Percentiles rank a stretch among this genome's conserved stretches.
phyloP scores from a whole-genome alignment of 1,140 invertebrate genomes.

The Xylocopa sonorina region DNA sequence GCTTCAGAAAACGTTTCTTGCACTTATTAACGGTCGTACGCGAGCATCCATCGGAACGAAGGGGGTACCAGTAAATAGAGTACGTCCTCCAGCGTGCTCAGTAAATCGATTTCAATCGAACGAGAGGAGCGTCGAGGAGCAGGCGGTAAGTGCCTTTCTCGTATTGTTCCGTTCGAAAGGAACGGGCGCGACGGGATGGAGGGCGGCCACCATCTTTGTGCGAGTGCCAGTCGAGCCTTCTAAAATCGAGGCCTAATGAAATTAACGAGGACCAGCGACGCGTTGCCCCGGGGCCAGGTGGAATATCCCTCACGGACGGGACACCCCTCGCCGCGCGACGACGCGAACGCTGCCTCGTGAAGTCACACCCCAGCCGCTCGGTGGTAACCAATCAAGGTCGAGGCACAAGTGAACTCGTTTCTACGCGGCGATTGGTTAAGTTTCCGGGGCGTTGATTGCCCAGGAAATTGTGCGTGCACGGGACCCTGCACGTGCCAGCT shows the following conservation, averaged over 20 bases:
- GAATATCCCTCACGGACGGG: slow-evolving; percentile 44
- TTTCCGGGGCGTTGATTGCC: slow-evolving; percentile 74
- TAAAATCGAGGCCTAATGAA: slow-evolving; percentile 71
- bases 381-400: slow-evolving; percentile 71
- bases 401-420: slow-evolving; percentile 67
- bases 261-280: slow-evolving; percentile 72
- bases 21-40: no score
- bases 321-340: slow-evolving; percentile 22
- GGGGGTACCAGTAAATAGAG: background rate
- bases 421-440: slow-evolving; percentile 68
- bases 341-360: no score
- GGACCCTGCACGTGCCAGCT: slow-evolving; percentile 41
- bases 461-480: slow-evolving; percentile 75
- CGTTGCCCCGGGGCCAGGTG: slow-evolving; percentile 63
- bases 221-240: slow-evolving; percentile 48
- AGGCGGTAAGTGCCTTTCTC: slow-evolving; percentile 25
- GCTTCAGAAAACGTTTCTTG: no score
- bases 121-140: background rate
- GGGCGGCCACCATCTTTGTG: slow-evolving; percentile 61
- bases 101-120: slow-evolving; percentile 30
- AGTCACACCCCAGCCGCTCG: slow-evolving; percentile 69
- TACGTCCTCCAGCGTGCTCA: background rate
- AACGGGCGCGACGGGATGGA: slow-evolving; percentile 14
- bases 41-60: no score
- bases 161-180: slow-evolving; percentile 32